Evolutionary conservation across 2,888 invertebrate species (phyloP).

Genomic region (Sphecodes monilicornis): DNA sequence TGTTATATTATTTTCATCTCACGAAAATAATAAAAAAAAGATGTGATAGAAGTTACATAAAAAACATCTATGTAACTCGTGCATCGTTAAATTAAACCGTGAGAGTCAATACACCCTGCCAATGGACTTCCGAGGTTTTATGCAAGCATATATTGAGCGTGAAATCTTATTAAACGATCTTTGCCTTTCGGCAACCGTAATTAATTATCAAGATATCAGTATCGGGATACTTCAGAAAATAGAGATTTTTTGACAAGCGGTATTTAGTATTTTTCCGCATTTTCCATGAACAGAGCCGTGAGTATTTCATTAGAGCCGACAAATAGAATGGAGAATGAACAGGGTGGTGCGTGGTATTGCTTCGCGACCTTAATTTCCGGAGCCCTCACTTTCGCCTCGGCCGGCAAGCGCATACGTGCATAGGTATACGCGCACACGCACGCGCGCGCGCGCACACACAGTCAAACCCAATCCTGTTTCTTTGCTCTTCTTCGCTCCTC

Average conservation of each 20-base stretch:
- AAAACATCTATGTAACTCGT: no score
- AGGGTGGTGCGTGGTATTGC: constrained; percentile 48
- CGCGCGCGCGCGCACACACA: background rate
- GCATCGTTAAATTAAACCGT: no score
- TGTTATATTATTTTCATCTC: background rate
- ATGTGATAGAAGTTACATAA: no score
- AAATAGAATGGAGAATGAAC: constrained; percentile 45
- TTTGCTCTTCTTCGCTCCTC: constrained; percentile 30
- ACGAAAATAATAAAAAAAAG: background rate
- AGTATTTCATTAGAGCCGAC: constrained; percentile 38
- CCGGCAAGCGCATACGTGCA: constrained; percentile 21
- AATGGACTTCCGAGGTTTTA: background rate
- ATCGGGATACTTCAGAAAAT: background rate
- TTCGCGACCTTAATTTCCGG: constrained; percentile 68
- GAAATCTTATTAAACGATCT: background rate
- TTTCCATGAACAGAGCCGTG: constrained; percentile 14
- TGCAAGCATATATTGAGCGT: background rate
- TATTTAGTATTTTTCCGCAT: constrained; percentile 4
- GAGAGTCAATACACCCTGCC: background rate
- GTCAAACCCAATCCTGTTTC: constrained; percentile 18
- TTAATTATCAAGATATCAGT: background rate
- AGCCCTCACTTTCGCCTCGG: constrained; percentile 53
- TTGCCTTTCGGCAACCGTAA: background rate
- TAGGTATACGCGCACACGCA: background rate
- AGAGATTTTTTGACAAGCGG: background rate